A percentile compares a stretch with the other conserved stretches of the same genome.
These are phyloP conservation scores for Drosophila mettleri DNA, from an alignment of 2,888 invertebrate species.

Conservation along the genomic window DNA sequence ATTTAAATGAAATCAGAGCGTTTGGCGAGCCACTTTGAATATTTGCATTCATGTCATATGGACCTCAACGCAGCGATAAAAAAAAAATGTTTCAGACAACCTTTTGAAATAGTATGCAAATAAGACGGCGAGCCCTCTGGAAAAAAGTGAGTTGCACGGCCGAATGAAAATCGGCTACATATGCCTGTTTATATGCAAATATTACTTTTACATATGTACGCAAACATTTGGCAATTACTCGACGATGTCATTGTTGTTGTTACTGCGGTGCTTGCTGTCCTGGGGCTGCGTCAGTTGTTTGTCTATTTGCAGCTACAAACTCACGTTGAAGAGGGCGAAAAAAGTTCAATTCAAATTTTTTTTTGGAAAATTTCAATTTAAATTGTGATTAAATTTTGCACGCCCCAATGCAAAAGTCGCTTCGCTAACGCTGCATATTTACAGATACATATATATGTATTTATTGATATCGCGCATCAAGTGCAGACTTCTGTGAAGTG, in stretches of 20 bases:
- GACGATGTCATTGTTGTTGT: slow-evolving; percentile 25
- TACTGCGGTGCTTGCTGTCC: slow-evolving; percentile 20
- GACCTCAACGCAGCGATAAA: slow-evolving; percentile 35
- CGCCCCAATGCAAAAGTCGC: slow-evolving; percentile 57
- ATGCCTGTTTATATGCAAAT: slow-evolving; percentile 79
- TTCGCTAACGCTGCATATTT: not conserved
- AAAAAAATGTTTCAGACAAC: slow-evolving; percentile 35
- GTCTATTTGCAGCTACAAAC: slow-evolving; percentile 65
- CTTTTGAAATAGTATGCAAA: slow-evolving; percentile 67
- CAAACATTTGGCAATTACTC: slow-evolving; percentile 78
- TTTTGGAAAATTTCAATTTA: slow-evolving; percentile 68
- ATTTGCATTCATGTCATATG: slow-evolving; percentile 27
- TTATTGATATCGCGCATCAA: slow-evolving; percentile 59
- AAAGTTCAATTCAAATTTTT: slow-evolving; percentile 21
- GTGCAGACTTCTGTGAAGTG: slow-evolving; percentile 42
- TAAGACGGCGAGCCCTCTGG: slow-evolving; percentile 37
- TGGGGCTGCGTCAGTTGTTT: slow-evolving; percentile 51
- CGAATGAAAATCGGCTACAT: slow-evolving; percentile 70
- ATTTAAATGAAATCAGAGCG: slow-evolving; percentile 56
- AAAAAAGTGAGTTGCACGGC: slow-evolving; percentile 51
- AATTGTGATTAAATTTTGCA: slow-evolving; percentile 73
- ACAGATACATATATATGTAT: slow-evolving; percentile 2
- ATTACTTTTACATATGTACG: slow-evolving; percentile 70
- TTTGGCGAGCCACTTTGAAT: not conserved
- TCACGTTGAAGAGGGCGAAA: slow-evolving; percentile 23